Base-by-base conservation (phyloP, 1,140 invertebrate genomes). In the Listronotus bonariensis region DNA sequence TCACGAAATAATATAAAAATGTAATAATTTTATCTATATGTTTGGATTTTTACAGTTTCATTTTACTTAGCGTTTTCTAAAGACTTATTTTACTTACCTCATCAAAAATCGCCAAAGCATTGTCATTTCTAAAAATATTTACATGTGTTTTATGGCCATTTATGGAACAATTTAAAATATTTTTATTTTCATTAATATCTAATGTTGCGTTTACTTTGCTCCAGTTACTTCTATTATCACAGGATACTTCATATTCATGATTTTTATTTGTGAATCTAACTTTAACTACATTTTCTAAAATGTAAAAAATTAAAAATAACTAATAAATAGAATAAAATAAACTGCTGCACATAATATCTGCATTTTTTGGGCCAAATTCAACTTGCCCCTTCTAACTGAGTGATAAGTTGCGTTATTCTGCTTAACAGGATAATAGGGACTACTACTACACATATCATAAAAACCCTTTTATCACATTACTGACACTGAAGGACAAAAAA, bases 101-200 rank as follows among this genome's bases (percentile, higher is more conserved):
- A 42, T 85, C 80, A 70, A 89, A 89, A 36, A 89, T 68, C 52
- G 82, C 77, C 34, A 89, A 42, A 57, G 78, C 78, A 26, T 82
- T 75, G 1, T 80, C 77, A 40, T 82, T 77, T 60, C 80, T 81
- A 43, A 83, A 82, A 43, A 85, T 70, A 71, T 80, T 84, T 15
- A 79, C 78, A 54, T 78, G 82, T 0, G 65, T 74, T 17, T 80
- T 80, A 10, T 76, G 71, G 34, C 75, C 79, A 58, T 83, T 74
- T 26, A 85, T 80, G 42, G 80, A 79, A 34, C 72, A 76, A 26
- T 77, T 75, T 6, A 85, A 73, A 17, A 77, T 74, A 5, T 76
- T 56, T 55, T 75, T 77, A 15, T 75, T 72, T 15, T 71, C 71
- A 48, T 79, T 67, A 34, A 68, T 45, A 3, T 73, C 70, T 20